A percentile compares a stretch with the other conserved stretches of the same genome.
Conservation (phyloP, 1,140 invertebrate species). For the Atta texana region DNA sequence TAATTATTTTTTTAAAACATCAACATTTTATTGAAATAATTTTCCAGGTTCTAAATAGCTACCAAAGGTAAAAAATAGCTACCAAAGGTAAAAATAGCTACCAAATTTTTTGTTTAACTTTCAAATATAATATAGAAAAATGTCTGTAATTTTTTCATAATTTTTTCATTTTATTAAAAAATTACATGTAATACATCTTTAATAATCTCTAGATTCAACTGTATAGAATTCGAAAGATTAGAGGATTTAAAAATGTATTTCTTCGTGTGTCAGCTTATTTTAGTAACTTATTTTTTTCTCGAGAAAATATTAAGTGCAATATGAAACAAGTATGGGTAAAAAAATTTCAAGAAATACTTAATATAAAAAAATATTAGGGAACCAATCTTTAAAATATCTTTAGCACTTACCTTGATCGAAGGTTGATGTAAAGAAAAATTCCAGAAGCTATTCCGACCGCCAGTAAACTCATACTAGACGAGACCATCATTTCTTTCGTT, state of each 20-base stretch:
- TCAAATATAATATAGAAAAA: too few species aligned
- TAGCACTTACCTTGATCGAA: slow-evolving; percentile 51
- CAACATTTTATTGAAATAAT: too few species aligned
- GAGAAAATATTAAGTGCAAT: background rate
- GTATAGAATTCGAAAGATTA: background rate
- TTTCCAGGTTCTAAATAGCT: too few species aligned
- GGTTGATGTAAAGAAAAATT: slow-evolving; percentile 76
- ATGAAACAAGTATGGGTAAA: background rate
- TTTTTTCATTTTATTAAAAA: too few species aligned
- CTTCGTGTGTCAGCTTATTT: too few species aligned
- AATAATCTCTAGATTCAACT: background rate
- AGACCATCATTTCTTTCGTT: slow-evolving; percentile 74
- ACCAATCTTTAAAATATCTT: slow-evolving; percentile 7
- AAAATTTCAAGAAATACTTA: background rate
- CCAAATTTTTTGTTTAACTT: too few species aligned
- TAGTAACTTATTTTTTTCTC: background rate
- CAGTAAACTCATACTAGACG: slow-evolving; percentile 77
- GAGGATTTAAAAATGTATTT: background rate
- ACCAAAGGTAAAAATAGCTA: too few species aligned
- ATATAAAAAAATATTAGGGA: background rate
- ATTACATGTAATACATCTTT: background rate
- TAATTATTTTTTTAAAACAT: too few species aligned
- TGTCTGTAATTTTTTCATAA: too few species aligned
- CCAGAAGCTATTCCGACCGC: slow-evolving; percentile 79
- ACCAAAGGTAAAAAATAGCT: too few species aligned